phyloP scores from a whole-genome alignment of 2,888 invertebrate genomes.

The Dioctria rufipes region DNA sequence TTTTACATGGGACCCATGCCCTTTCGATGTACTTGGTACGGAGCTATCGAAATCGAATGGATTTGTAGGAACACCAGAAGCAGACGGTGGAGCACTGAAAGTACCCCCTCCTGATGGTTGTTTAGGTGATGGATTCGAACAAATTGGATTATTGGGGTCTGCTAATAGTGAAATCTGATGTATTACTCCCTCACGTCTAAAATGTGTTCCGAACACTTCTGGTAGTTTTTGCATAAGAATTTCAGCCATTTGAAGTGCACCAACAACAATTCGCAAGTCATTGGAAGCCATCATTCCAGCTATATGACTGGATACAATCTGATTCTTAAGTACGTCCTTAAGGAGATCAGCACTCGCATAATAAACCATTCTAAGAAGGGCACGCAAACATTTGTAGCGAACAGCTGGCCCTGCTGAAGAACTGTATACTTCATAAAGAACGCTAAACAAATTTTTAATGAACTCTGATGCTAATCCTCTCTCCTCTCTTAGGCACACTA shows the following conservation, averaged over 20 bases:
- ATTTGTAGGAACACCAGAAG: slow-evolving; percentile 67
- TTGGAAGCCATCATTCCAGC: slow-evolving; percentile 99
- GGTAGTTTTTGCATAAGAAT: slow-evolving; percentile 97
- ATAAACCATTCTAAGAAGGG: slow-evolving; percentile 95
- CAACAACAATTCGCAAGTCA: slow-evolving; percentile 96
- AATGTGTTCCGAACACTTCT: slow-evolving; percentile 94
- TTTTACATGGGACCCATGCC: slow-evolving; percentile 63
- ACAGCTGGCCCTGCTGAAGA: slow-evolving; percentile 98
- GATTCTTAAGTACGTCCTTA: slow-evolving; percentile 79
- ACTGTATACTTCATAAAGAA: slow-evolving; percentile 98
- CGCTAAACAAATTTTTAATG: slow-evolving; percentile 89
- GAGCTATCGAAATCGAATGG: slow-evolving; percentile 68
- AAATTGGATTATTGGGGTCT: slow-evolving; percentile 78
- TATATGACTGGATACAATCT: slow-evolving; percentile 94
- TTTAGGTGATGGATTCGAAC: slow-evolving; percentile 74
- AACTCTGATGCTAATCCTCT: slow-evolving; percentile 80
- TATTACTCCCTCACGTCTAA: slow-evolving; percentile 97
- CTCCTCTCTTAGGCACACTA: slow-evolving; percentile 80
- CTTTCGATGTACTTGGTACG: slow-evolving; percentile 53
- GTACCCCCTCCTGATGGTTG: slow-evolving; percentile 69
- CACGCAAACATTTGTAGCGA: slow-evolving; percentile 96
- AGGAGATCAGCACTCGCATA: slow-evolving; percentile 92
- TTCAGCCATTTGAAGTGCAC: slow-evolving; percentile 96
- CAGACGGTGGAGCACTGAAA: slow-evolving; percentile 68
- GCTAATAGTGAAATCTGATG: slow-evolving; percentile 85